Conservation (phyloP, 2,888 invertebrate species). For the Amblyteles armatorius region DNA sequence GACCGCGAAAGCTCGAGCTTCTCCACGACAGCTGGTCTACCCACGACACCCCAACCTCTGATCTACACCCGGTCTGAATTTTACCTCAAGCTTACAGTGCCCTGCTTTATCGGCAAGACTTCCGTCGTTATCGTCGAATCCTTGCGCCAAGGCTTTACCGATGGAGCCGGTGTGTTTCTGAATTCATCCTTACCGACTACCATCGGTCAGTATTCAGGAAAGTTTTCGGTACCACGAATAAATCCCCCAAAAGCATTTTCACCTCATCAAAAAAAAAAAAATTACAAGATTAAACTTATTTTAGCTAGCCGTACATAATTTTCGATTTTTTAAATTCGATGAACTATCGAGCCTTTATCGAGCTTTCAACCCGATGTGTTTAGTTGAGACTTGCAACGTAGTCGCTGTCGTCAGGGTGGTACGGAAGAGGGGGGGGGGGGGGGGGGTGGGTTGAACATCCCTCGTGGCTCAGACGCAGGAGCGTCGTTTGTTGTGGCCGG, state of each 20-base stretch:
- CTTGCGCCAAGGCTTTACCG: neutral
- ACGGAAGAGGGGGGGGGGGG: neutral
- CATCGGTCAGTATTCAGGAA: neutral
- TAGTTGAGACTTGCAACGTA: constrained; percentile 49
- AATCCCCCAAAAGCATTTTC: neutral
- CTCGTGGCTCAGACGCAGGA: constrained; percentile 69
- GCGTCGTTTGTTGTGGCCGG: constrained; percentile 73
- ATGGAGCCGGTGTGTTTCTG: neutral
- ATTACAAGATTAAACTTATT: neutral
- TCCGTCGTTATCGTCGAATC: neutral
- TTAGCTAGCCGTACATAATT: neutral
- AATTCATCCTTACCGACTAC: neutral
- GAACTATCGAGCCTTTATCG: constrained; percentile 25
- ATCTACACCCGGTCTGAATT: constrained; percentile 9
- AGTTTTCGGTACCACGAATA: neutral
- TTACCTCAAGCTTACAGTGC: neutral
- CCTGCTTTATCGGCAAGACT: constrained; percentile 5
- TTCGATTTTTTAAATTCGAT: too few species aligned
- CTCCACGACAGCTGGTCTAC: neutral
- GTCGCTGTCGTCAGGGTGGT: constrained; percentile 44
- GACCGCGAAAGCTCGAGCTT: neutral
- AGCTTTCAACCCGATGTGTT: constrained; percentile 8
- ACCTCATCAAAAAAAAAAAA: neutral
- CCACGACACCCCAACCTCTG: neutral
- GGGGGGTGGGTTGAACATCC: constrained; percentile 57